Percentiles rank a stretch among this genome's conserved stretches.
These are phyloP conservation scores for Drosophila kikkawai DNA, from an alignment of 1,140 invertebrate genomes.

Conservation along the genomic window DNA sequence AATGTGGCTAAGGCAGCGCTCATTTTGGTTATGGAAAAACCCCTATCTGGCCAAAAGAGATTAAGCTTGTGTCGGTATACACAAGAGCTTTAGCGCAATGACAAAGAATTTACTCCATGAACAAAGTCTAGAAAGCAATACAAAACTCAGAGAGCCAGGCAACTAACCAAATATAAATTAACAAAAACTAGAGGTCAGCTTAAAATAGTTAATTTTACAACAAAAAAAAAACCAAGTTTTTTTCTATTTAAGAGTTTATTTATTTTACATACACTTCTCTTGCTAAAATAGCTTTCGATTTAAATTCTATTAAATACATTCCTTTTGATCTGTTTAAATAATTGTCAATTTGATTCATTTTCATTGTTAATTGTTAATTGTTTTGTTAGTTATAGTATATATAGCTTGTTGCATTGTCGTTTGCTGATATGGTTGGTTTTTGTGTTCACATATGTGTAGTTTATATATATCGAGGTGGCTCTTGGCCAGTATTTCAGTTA, in stretches of 20 bases:
- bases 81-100: constrained; percentile 13
- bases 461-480: constrained; percentile 31
- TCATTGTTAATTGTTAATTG: constrained; percentile 38
- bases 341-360: constrained; percentile 48
- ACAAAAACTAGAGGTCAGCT: constrained; percentile 6
- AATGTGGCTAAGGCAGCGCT: constrained; percentile 5
- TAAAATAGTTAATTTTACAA: constrained; percentile 17
- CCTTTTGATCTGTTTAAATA: constrained; percentile 39
- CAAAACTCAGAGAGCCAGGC: constrained; percentile 28
- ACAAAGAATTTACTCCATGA: constrained; percentile 51
- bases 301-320: constrained; percentile 51
- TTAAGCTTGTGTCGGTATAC: constrained; percentile 22
- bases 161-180: constrained; percentile 26
- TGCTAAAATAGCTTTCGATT: constrained; percentile 38
- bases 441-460: constrained; percentile 17
- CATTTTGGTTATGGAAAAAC: constrained; percentile 1
- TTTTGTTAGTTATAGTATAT: constrained; percentile 36
- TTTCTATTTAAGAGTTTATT: constrained; percentile 44
- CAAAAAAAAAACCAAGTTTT: background rate
- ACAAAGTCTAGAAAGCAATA: constrained; percentile 54
- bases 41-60: constrained; percentile 6
- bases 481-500: constrained; percentile 45
- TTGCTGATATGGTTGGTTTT: constrained; percentile 70
- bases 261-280: constrained; percentile 36
- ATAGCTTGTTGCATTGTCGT: constrained; percentile 67